Percentiles rank a stretch among this genome's conserved stretches.
Conservation (phyloP, 2,797 vertebrate genomes). For the Enteromius unitaeniatus region DNA sequence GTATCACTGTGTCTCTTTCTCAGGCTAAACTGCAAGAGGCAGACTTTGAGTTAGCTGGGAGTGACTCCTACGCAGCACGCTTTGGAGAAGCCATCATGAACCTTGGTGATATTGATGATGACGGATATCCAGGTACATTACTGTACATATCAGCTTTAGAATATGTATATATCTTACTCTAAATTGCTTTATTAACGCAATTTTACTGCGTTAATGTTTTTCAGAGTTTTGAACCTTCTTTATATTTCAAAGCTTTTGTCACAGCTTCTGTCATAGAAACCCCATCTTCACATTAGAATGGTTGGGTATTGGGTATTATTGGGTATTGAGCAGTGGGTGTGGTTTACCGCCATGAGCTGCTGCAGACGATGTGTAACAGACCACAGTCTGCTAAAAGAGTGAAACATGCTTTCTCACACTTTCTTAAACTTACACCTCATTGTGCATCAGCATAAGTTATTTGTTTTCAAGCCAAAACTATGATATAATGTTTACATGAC, state of each 20-base stretch:
- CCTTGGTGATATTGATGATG: slow-evolving; percentile 94
- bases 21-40: slow-evolving; percentile 84
- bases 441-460: background rate
- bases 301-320: too few species aligned
- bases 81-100: slow-evolving; percentile 91
- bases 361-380: too few species aligned
- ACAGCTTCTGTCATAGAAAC: background rate
- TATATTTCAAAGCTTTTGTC: background rate
- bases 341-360: background rate
- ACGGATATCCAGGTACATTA: slow-evolving; percentile 89
- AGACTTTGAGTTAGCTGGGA: slow-evolving; percentile 82
- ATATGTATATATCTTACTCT: background rate
- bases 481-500: background rate
- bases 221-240: background rate
- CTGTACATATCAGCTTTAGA: background rate
- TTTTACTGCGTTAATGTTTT: background rate
- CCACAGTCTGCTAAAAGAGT: background rate
- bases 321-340: background rate
- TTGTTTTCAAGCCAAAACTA: background rate
- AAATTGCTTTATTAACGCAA: background rate
- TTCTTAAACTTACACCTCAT: background rate
- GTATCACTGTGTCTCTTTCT: background rate
- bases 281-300: background rate
- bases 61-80: slow-evolving; percentile 85
- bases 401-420: background rate